These are phyloP conservation scores for Sapayoa aenigma DNA, from an alignment of 2,113 vertebrate species.

Conservation along the genomic window DNA sequence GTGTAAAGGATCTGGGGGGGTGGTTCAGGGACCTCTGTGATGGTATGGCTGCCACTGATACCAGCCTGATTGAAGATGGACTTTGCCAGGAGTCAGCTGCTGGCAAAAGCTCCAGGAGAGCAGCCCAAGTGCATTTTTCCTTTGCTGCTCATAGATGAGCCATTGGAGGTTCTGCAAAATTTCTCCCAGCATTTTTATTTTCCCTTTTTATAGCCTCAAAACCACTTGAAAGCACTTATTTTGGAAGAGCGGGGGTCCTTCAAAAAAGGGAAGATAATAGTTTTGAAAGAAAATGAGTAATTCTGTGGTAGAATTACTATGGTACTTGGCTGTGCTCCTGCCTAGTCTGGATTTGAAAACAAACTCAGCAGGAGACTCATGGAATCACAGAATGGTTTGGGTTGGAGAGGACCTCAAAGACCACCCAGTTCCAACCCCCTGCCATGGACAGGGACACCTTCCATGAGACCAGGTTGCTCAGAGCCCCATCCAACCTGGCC, in stretches of 20 bases:
- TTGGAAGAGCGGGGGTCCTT: background rate
- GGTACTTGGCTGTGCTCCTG: accelerated
- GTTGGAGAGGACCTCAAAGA: background rate
- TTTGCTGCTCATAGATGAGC: background rate
- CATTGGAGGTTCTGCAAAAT: background rate
- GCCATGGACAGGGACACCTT: background rate
- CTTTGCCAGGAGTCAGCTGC: background rate
- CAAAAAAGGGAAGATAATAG: background rate
- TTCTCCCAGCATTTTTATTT: background rate
- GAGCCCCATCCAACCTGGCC: accelerated
- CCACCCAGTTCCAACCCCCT: background rate
- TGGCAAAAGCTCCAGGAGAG: background rate
- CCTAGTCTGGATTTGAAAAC: background rate
- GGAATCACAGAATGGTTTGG: background rate
- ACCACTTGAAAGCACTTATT: background rate
- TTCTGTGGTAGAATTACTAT: background rate
- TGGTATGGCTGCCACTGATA: background rate
- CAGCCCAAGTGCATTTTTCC: background rate
- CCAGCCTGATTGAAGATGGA: background rate
- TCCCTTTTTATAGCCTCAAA: background rate
- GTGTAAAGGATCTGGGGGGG: background rate
- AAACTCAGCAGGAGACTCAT: background rate
- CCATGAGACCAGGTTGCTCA: background rate
- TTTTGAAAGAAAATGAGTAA: background rate
- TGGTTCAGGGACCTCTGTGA: accelerated